Conservation (phyloP, 2,888 invertebrate species). For the Diaphora mendica region DNA sequence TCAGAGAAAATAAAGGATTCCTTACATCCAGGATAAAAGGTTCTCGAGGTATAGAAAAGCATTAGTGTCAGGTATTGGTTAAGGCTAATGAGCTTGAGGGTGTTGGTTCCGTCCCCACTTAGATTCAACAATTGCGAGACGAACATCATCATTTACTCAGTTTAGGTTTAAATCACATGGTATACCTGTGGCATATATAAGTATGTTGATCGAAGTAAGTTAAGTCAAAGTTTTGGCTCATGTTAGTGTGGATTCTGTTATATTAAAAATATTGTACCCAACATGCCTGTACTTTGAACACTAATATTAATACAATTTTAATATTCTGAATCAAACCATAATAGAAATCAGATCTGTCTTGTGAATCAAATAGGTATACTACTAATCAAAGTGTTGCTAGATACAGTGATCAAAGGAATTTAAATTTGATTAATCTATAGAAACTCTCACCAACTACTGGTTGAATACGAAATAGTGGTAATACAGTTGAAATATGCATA, state of each 20-base stretch:
- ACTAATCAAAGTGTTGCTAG: background rate
- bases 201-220: no score
- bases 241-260: no score
- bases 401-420: constrained; percentile 1
- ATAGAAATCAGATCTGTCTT: background rate
- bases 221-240: no score
- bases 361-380: background rate
- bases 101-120: background rate
- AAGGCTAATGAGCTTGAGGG: background rate
- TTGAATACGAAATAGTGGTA: constrained; percentile 8
- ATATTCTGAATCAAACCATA: background rate
- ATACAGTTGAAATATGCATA: constrained; percentile 13
- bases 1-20: background rate
- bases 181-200: no score
- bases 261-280: background rate
- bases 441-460: constrained; percentile 8
- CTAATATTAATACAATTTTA: no score
- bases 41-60: background rate
- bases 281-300: background rate
- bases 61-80: background rate
- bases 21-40: background rate
- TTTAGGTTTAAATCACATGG: no score
- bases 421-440: constrained; percentile 5
- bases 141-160: background rate
- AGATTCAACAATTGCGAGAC: background rate